These are phyloP conservation scores for Hucho hucho DNA, from an alignment of 2,113 vertebrate species.

Conservation along the genomic window DNA sequence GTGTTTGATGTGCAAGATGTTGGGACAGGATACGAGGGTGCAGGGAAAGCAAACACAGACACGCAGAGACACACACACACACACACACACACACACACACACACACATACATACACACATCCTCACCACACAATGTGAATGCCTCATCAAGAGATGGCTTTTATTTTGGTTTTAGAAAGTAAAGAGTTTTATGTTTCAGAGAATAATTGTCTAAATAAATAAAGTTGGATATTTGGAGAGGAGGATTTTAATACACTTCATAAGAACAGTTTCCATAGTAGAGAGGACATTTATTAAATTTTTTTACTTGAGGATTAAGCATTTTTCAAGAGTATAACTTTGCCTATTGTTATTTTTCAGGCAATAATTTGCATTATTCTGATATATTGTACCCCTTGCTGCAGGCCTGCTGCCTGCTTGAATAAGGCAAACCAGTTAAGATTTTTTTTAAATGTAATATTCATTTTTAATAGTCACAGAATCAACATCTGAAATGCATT, in stretches of 20 bases:
- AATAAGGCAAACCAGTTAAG: no score
- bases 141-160: slow-evolving; percentile 36
- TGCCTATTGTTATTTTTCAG: no score
- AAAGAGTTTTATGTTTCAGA: slow-evolving; percentile 29
- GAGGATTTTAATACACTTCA: neutral
- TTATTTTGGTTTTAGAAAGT: slow-evolving; percentile 49
- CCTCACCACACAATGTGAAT: neutral
- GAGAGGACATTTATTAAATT: neutral
- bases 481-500: slow-evolving; percentile 9
- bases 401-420: no score
- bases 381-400: no score
- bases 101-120: no score
- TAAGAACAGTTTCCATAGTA: neutral
- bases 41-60: slow-evolving; percentile 29
- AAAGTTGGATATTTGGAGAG: slow-evolving; percentile 13
- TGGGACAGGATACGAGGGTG: slow-evolving; percentile 45
- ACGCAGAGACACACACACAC: no score
- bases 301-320: no score
- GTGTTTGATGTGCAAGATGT: slow-evolving; percentile 67
- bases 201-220: slow-evolving; percentile 22
- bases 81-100: no score
- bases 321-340: no score
- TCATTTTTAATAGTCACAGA: neutral
- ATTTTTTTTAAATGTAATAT: no score
- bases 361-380: no score